phyloP scores from a whole-genome alignment of 2,797 vertebrate genomes.

The Sebastolobus alascanus region DNA sequence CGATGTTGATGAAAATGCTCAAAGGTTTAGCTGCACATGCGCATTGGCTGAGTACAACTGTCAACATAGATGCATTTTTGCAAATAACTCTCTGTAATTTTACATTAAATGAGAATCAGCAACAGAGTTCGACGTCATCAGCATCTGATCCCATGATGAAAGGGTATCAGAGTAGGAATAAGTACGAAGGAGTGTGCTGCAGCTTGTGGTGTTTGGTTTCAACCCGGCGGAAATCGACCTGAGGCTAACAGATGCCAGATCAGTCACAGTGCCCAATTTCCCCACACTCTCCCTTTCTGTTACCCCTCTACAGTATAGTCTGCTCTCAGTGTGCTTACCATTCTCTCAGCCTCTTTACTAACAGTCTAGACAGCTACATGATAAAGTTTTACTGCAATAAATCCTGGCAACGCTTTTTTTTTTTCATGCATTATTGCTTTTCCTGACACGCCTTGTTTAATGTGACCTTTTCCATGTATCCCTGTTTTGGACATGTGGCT shows the following conservation, averaged over 20 bases:
- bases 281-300: conserved; percentile 56
- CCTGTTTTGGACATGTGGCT: conserved; percentile 20
- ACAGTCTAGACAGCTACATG: conserved; percentile 54
- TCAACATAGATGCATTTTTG: neutral
- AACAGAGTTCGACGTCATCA: conserved; percentile 6
- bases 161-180: conserved; percentile 47
- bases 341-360: conserved; percentile 20
- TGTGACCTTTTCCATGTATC: conserved; percentile 26
- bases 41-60: neutral
- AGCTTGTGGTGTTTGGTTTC: conserved; percentile 78
- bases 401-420: conserved; percentile 8
- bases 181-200: conserved; percentile 57
- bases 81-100: neutral
- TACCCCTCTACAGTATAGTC: conserved; percentile 18
- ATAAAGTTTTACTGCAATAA: conserved; percentile 40
- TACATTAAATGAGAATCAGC: conserved; percentile 7
- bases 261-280: conserved; percentile 81
- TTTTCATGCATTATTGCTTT: conserved; percentile 23
- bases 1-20: conserved; percentile 1
- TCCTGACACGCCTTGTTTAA: conserved; percentile 34
- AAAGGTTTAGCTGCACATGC: neutral
- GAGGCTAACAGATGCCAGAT: conserved; percentile 87
- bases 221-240: conserved; percentile 80
- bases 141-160: conserved; percentile 58
- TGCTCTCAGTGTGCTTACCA: conserved; percentile 36